phyloP scores from a whole-genome alignment of 2,797 vertebrate genomes.

The Poeciliopsis turneri region DNA sequence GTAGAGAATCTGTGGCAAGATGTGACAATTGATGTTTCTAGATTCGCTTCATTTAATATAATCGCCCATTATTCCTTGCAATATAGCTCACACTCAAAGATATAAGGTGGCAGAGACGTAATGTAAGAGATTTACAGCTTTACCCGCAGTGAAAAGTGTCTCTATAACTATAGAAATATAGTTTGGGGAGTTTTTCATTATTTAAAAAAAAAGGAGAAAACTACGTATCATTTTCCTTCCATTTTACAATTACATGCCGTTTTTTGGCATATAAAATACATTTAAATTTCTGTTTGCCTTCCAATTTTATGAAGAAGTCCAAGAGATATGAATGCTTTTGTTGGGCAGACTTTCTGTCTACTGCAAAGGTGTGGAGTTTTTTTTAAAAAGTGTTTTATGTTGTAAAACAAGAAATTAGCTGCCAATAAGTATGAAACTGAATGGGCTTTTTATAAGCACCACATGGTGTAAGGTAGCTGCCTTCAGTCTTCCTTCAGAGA shows the following conservation, averaged over 20 bases:
- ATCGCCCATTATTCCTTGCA: background rate
- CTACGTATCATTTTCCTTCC: background rate
- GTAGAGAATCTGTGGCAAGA: background rate
- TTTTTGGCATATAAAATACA: background rate
- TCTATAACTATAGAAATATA: background rate
- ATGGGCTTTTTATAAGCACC: background rate
- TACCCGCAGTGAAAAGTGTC: background rate
- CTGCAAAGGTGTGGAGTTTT: background rate
- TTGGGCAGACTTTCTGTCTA: background rate
- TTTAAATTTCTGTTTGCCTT: background rate
- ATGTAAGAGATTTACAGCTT: background rate
- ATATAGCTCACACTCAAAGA: background rate
- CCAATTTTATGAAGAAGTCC: background rate
- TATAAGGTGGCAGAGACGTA: background rate
- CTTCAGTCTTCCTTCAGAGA: conserved; percentile 74
- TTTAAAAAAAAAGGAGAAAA: background rate
- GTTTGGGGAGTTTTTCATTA: background rate
- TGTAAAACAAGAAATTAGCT: background rate
- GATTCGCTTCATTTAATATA: background rate
- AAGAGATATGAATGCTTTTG: background rate
- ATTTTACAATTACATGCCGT: background rate
- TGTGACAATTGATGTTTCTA: background rate
- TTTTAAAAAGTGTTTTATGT: background rate
- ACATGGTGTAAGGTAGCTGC: conserved; percentile 7
- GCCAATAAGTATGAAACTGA: background rate